Evolutionary conservation across 2,888 invertebrate species (phyloP), one percentile per base, ranked within the genome.

Genomic region (Chouioia cunea): DNA sequence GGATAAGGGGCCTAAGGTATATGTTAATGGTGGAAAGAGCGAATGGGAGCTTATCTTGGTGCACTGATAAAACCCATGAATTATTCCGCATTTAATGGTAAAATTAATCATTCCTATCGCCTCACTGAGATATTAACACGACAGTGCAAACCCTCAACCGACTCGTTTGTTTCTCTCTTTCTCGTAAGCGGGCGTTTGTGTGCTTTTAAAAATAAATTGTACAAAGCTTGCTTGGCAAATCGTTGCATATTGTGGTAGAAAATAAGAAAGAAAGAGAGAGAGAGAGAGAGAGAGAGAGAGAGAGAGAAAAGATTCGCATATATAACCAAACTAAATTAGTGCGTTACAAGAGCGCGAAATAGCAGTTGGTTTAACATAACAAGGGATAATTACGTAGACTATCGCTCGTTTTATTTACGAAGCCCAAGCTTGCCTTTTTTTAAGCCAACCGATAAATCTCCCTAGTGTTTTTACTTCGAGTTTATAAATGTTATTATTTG

Each of bases 331-430:
- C n/a, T n/a, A 50, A 65, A 65, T 65, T 65, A n/a, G n/a, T n/a
- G n/a, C n/a, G n/a, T n/a, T n/a, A n/a, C n/a, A n/a, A n/a, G n/a
- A 65, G 44, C 58, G 50, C 27, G 15, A 43, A 58, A 58, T 66
- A 58, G 58, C 65, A 44, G 15, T 58, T 66, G 16, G 58, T 66
- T 66, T 52, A n/a, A 66, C 65, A 52, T 66, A 59, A 66, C 58
- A 52, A 66, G 23, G 58, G 44, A 58, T 46, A 66, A 66, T 66
- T 66, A 50, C 15, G 12, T 57, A 8, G 43, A n/a, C n/a, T n/a
- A n/a, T 6, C 4, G 14, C 48, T 58, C 58, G 12, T 18, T 57
- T 58, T 65, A 65, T 65, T 65, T 58, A 65, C 58, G 44, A 48
- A n/a, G 57, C n/a, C 27, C 2, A 8, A 47, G 46, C 44, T 27